Evolutionary conservation across 2,113 vertebrate species (phyloP).

Genomic region (Myrmecophaga tridactyla): DNA sequence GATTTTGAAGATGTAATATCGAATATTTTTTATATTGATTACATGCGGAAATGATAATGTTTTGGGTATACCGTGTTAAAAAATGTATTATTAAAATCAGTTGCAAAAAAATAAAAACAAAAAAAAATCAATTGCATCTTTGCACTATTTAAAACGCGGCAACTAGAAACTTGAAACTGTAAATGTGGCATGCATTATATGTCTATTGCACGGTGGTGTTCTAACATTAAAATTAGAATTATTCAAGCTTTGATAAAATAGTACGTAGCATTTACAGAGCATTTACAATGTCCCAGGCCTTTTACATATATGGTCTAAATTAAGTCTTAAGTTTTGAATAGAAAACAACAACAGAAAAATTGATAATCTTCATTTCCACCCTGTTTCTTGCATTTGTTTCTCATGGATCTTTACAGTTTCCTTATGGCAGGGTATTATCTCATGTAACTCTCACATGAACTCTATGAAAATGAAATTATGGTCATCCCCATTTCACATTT

Average conservation of each 20-base stretch:
- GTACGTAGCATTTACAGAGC: background rate
- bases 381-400: background rate
- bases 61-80: slow-evolving; percentile 3
- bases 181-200: background rate
- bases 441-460: background rate
- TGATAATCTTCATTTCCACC: background rate
- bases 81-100: background rate
- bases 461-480: background rate
- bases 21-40: background rate
- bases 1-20: background rate
- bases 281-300: background rate
- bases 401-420: background rate
- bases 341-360: background rate
- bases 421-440: background rate
- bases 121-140: background rate
- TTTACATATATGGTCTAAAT: background rate
- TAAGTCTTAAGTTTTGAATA: slow-evolving; percentile 39
- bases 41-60: background rate
- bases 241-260: background rate
- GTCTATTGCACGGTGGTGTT: background rate
- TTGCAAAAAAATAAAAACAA: background rate
- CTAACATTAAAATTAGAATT: background rate
- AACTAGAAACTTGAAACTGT: slow-evolving; percentile 21
- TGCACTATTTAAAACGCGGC: background rate
- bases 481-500: background rate